Evolutionary conservation across 2,797 vertebrate species (phyloP), one percentile per base, ranked within the genome.

Genomic region (Myotis findleyi): DNA sequence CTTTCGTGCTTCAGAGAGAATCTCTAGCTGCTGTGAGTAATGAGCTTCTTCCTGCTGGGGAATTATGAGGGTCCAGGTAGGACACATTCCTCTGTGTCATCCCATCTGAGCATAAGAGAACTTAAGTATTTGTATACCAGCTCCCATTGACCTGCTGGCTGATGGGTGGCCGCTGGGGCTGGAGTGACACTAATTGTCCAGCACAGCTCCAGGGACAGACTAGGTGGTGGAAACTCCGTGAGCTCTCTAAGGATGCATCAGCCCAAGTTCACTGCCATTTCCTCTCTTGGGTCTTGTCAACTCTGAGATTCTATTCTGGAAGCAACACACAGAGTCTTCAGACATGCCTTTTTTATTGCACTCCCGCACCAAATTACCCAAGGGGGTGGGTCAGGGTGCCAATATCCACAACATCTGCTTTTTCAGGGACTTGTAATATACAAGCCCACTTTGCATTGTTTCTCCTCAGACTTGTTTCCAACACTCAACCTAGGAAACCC

Each of bases 241-340:
- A 66, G 10, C 47, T 64, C 20, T 33, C 12, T 23, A 14, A 27
- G 17, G 47, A 57, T 5, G 0, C 13, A 57, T 36, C 55, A 21
- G 4, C 73, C 41, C 49, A 83, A n/a, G 9, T 5, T 73, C 55
- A 59, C 23, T 7, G 10, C n/a, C 62, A 30, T 72, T 87, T 69
- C 51, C 36, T 77, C n/a, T 93, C 47, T 51, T 10, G 14, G 10
- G n/a, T 82, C 21, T 87, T 91, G 25, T 27, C 18, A 27, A 2
- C 47, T 62, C 36, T 73, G n/a, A 76, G n/a, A 59, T 91, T 83
- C 77, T 91, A 2, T 82, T 94, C 66, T 71, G 21, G 51, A 81
- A 92, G 57, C 11, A 72, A 3, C 62, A 72, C 4, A 59, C 25
- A 79, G 49, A 76, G 47, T 75, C 55, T 95, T 75, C 36, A 72